Evolutionary conservation across 2,888 invertebrate genomes (phyloP).

Genomic region (Autographa pulchrina): DNA sequence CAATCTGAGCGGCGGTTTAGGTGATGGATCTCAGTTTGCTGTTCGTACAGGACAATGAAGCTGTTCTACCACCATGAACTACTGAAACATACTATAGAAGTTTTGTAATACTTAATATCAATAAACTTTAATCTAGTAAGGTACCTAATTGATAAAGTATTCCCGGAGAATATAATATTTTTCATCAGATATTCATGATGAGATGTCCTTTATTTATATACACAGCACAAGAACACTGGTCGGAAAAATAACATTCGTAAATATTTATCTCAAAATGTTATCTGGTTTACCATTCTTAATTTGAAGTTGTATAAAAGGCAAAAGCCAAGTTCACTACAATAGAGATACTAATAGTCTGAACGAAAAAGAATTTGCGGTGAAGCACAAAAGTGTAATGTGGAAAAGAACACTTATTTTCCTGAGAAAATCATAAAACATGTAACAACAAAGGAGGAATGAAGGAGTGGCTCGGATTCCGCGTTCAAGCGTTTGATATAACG

Average conservation of each 20-base stretch:
- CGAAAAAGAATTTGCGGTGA: slow-evolving; percentile 20
- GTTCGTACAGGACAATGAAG: slow-evolving; percentile 30
- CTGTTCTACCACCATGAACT: slow-evolving; percentile 20
- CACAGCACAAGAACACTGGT: no score
- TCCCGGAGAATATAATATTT: no score
- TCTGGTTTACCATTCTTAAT: neutral
- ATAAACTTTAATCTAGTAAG: no score
- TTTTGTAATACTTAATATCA: neutral
- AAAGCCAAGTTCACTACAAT: slow-evolving; percentile 5
- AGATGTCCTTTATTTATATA: no score
- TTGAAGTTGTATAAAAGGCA: slow-evolving; percentile 14
- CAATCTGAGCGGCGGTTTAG: slow-evolving; percentile 80
- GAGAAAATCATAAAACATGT: slow-evolving; percentile 41
- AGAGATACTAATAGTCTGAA: slow-evolving; percentile 27
- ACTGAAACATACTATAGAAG: neutral
- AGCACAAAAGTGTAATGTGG: slow-evolving; percentile 32
- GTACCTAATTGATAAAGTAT: no score
- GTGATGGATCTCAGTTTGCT: slow-evolving; percentile 74
- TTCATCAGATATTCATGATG: no score
- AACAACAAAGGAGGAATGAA: slow-evolving; percentile 45
- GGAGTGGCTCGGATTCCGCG: slow-evolving; percentile 35
- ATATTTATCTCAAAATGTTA: neutral
- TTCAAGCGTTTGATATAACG: slow-evolving; percentile 49
- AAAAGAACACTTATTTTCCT: slow-evolving; percentile 43
- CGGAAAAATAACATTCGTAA: neutral